Evolutionary conservation across 2,797 vertebrate species (phyloP).

Genomic region (Scolopax rusticola): DNA sequence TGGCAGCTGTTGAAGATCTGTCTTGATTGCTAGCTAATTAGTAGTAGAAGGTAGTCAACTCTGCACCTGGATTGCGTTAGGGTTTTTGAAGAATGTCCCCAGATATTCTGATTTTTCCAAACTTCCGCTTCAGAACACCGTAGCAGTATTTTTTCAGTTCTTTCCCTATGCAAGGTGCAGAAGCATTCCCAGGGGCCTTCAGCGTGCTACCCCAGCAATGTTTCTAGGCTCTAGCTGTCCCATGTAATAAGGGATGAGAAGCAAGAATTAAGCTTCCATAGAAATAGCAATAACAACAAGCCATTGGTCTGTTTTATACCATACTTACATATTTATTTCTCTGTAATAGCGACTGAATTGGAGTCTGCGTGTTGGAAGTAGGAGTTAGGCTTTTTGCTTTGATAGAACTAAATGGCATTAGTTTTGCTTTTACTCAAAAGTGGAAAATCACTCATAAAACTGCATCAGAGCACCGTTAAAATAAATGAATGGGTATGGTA

Average conservation of each 20-base stretch:
- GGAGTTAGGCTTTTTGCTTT: background rate
- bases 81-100: background rate
- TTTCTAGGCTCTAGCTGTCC: slow-evolving; percentile 45
- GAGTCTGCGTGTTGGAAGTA: background rate
- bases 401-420: background rate
- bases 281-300: slow-evolving; percentile 16
- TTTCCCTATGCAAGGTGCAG: background rate
- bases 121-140: background rate
- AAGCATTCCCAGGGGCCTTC: background rate
- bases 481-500: background rate
- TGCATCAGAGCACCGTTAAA: background rate
- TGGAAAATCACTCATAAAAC: slow-evolving; percentile 22
- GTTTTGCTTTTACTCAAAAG: background rate
- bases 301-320: slow-evolving; percentile 22
- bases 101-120: background rate
- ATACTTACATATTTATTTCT: slow-evolving; percentile 2
- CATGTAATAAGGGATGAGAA: slow-evolving; percentile 11
- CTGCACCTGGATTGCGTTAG: background rate
- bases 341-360: slow-evolving; percentile 25
- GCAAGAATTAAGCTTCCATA: slow-evolving; percentile 37
- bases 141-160: background rate
- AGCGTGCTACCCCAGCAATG: background rate
- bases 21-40: slow-evolving; percentile 23
- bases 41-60: background rate
- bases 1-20: background rate